Evolutionary conservation across 30 jellyfish, hydroid and myxozoan genomes (phyloP), one percentile per base, ranked within the genome.

Genomic region (Cassiopea andromeda): DNA sequence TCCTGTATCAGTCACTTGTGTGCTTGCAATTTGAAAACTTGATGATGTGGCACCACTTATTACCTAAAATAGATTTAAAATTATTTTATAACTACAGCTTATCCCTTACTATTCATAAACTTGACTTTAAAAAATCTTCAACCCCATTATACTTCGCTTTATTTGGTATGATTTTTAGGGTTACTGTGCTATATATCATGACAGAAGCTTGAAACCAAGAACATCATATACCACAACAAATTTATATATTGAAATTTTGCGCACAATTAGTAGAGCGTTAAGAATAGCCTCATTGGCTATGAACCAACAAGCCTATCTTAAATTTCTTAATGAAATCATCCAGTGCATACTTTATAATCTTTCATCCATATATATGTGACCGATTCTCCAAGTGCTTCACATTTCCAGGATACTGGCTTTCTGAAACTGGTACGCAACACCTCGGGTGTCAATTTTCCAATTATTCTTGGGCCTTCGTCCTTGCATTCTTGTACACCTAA

Each of bases 401-500:
- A 90, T 50, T 84, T 72, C 97, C 96, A 95, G 15, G 83, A 73
- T 15, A 91, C 88, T 19, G 84, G 54, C n/a, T 67, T 80, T 54
- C 83, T 80, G 80, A 44, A 77, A 59, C 86, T 78, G 43, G 88
- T 79, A 46, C 99, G 94, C 19, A 92, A 45, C 38, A 44, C 89
- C 12, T 74, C 90, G 7, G 97, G 97, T n/a, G 60, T 38, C 80
- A 95, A 68, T 46, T 81, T 84, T 0, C 94, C 97, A 69, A 91
- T 78, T 1, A 95, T 83, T 43, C 74, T 95, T 7, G 99, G 99
- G 1, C 99, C 99, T 77, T 69, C 67, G 73, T 95, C 99, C 19
- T 67, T 75, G 67, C 97, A 90, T n/a, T 74, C 46, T 19, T 81
- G 49, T n/a, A 71, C 81, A 71, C 89, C 47, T 17, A 89, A 69